phyloP scores from a whole-genome alignment of 2,888 invertebrate genomes.

The Lissonota sp. region DNA sequence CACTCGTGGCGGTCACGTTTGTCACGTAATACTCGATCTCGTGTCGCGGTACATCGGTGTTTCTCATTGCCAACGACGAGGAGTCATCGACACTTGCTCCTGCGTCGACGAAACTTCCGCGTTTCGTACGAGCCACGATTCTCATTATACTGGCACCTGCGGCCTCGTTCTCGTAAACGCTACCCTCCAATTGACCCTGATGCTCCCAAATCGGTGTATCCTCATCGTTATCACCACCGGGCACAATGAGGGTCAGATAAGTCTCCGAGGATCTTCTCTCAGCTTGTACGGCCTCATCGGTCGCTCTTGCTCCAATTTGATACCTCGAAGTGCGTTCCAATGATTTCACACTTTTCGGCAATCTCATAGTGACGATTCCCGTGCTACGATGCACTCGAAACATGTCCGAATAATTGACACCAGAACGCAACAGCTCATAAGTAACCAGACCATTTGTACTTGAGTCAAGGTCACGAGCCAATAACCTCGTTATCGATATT shows the following conservation, averaged over 20 bases:
- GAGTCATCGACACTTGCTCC: slow-evolving; percentile 81
- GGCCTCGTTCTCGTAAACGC: slow-evolving; percentile 95
- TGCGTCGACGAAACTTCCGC: slow-evolving; percentile 89
- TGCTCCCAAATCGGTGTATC: slow-evolving; percentile 81
- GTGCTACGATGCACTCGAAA: slow-evolving; percentile 93
- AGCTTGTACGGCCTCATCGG: slow-evolving; percentile 95
- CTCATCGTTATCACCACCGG: slow-evolving; percentile 86
- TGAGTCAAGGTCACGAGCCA: slow-evolving; percentile 94
- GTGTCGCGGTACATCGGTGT: slow-evolving; percentile 4
- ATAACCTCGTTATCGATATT: slow-evolving; percentile 89
- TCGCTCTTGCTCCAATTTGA: slow-evolving; percentile 93
- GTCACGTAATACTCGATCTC: slow-evolving; percentile 94
- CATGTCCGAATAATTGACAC: slow-evolving; percentile 87
- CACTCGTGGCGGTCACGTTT: slow-evolving; percentile 89
- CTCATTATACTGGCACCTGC: slow-evolving; percentile 93
- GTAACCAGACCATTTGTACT: slow-evolving; percentile 96
- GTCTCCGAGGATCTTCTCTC: slow-evolving; percentile 95
- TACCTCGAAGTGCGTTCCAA: slow-evolving; percentile 89
- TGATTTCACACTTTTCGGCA: slow-evolving; percentile 85
- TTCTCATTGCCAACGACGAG: neutral
- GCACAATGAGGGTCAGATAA: slow-evolving; percentile 92
- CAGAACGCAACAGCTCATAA: slow-evolving; percentile 91
- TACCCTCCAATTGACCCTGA: slow-evolving; percentile 89
- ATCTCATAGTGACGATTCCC: slow-evolving; percentile 85
- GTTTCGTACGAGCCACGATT: slow-evolving; percentile 89